A percentile compares a stretch with the other conserved stretches of the same genome.
These are phyloP conservation scores for Hirtodrosophila alboralis DNA, from an alignment of 2,888 invertebrate genomes.

Conservation along the genomic window DNA sequence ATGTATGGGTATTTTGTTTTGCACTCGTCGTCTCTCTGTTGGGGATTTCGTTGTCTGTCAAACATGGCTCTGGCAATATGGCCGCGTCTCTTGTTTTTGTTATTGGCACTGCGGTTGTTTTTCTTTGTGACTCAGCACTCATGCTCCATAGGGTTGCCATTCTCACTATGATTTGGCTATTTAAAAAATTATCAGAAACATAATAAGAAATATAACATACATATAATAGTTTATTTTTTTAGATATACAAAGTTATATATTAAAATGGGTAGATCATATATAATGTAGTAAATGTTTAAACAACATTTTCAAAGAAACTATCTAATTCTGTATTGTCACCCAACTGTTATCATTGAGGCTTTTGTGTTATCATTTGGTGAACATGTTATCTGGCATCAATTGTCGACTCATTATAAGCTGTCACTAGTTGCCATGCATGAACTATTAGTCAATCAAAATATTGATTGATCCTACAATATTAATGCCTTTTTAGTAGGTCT, in stretches of 20 bases:
- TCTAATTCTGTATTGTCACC: neutral
- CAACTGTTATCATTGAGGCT: slow-evolving; percentile 5
- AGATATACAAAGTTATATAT: too few species aligned
- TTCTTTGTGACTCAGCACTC: slow-evolving; percentile 59
- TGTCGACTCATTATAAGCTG: slow-evolving; percentile 9
- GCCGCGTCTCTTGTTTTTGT: slow-evolving; percentile 63
- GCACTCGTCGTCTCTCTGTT: slow-evolving; percentile 63
- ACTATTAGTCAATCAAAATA: slow-evolving; percentile 40
- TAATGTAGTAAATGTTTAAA: too few species aligned
- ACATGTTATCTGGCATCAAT: slow-evolving; percentile 28
- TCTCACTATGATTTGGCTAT: neutral
- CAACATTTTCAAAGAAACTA: neutral
- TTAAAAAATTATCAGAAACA: too few species aligned
- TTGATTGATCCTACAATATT: slow-evolving; percentile 52
- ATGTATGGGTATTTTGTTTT: slow-evolving; percentile 61
- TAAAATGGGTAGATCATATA: too few species aligned
- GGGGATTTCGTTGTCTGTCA: slow-evolving; percentile 65
- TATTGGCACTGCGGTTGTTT: slow-evolving; percentile 39
- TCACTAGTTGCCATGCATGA: slow-evolving; percentile 18
- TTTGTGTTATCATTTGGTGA: slow-evolving; percentile 18
- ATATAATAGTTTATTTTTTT: too few species aligned
- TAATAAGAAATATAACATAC: too few species aligned
- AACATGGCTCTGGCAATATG: slow-evolving; percentile 77
- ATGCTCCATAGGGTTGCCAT: slow-evolving; percentile 49
- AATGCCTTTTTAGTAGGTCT: neutral